phyloP scores from a whole-genome alignment of 2,888 invertebrate species.

The Eilema sororculum region DNA sequence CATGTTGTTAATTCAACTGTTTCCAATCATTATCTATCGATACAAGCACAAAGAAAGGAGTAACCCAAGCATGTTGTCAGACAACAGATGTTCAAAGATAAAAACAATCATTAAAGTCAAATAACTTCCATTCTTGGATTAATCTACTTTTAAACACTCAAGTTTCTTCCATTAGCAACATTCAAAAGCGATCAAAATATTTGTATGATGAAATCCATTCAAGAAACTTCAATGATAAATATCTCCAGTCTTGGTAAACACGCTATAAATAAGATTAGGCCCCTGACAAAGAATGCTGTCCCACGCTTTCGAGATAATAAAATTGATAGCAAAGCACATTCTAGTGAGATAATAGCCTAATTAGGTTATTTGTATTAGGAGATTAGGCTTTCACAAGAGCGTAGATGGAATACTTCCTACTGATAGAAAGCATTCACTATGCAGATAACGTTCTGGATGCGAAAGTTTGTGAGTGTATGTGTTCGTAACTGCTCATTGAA shows the following conservation, averaged over 20 bases:
- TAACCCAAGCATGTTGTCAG: constrained; percentile 14
- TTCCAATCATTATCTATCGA: neutral
- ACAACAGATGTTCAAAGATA: constrained; percentile 32
- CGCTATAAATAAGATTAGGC: constrained; percentile 52
- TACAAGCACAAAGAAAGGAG: neutral
- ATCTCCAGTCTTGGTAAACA: constrained; percentile 50
- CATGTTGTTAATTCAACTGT: neutral
- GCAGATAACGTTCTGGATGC: neutral
- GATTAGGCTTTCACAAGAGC: constrained; percentile 47
- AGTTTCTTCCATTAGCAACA: constrained; percentile 31
- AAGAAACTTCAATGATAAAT: constrained; percentile 36
- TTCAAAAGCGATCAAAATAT: constrained; percentile 51
- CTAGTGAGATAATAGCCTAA: constrained; percentile 49
- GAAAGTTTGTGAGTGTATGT: neutral
- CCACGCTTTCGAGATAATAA: constrained; percentile 52
- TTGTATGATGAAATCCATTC: constrained; percentile 35
- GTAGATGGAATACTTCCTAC: constrained; percentile 33
- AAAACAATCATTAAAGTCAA: constrained; percentile 29
- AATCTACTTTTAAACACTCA: constrained; percentile 20
- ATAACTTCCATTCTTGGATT: constrained; percentile 29
- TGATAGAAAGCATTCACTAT: constrained; percentile 38
- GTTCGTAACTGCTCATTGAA: neutral
- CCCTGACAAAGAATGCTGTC: constrained; percentile 49
- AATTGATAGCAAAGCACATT: constrained; percentile 48
- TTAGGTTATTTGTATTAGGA: constrained; percentile 56